Evolutionary conservation across 2,888 invertebrate genomes (phyloP), one percentile per base, ranked within the genome.

Genomic region (Platypus cylindrus): DNA sequence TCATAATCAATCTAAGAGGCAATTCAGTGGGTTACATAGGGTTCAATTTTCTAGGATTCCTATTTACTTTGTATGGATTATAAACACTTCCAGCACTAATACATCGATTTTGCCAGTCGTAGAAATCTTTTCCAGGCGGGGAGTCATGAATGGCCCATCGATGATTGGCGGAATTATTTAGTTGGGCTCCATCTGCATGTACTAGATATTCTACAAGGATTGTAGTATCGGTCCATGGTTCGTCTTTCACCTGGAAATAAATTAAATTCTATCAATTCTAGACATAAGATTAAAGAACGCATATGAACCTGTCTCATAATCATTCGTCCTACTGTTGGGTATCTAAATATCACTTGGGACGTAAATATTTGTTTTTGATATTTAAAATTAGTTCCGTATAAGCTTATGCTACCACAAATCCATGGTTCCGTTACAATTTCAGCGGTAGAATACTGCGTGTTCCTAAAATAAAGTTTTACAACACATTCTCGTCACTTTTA

Each of bases 41-140:
- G 16, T 18, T 30, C 15, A 27, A 25, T 33, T 28, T 25, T 13
- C 12, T 38, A 12, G 17, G 8, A 12, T 17, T 12, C 9, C 11
- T 11, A 20, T 9, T 41, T 48, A 78, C 73, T 46, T 75, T 72
- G 48, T 76, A 76, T 0, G 91, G 91, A 63, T 91, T 84, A 54
- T 69, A 84, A n/a, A 75, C 65, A 1, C 54, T 55, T 3, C 85
- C 89, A 1, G 85, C 73, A 46, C 85, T 85, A 7, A 85, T 62
- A 55, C 91, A 90, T 22, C 91, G 66, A 26, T 70, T 76, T 17
- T 81, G 80, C 91, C 90, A 91, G 60, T 87, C 85, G 59, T 89
- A 89, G 61, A 80, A 91, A 62, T 93, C 93, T 40, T 72, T 74
- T 12, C 85, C 87, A 0, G 89, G 84, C 0, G 82, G 69, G 44